These are phyloP conservation scores for Drosophila tsacasi DNA, from an alignment of 1,140 invertebrate genomes.

Conservation along the genomic window DNA sequence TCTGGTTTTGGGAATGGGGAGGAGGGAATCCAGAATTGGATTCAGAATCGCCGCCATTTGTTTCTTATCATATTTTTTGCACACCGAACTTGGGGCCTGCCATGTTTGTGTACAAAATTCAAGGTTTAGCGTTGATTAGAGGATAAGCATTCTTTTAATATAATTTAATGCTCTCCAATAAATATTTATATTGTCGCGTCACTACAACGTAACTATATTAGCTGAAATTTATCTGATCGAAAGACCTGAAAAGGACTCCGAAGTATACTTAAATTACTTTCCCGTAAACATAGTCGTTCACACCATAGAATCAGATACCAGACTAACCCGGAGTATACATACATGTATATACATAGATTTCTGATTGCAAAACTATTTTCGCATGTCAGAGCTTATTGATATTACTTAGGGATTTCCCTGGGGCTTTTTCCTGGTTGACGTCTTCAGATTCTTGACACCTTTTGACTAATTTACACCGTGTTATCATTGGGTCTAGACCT, in stretches of 20 bases:
- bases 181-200: background rate
- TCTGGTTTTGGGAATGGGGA: slow-evolving; percentile 6
- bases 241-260: background rate
- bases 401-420: slow-evolving; percentile 30
- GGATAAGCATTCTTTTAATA: slow-evolving; percentile 8
- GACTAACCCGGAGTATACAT: background rate
- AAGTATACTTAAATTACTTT: background rate
- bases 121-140: slow-evolving; percentile 32
- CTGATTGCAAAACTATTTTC: background rate
- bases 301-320: background rate
- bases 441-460: slow-evolving; percentile 25
- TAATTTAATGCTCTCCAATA: background rate
- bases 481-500: slow-evolving; percentile 45
- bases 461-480: slow-evolving; percentile 21
- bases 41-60: slow-evolving; percentile 2
- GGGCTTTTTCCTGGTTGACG: slow-evolving; percentile 17
- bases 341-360: background rate
- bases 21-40: slow-evolving; percentile 4
- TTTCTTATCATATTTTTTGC: slow-evolving; percentile 32
- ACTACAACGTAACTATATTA: too few relatives aligned
- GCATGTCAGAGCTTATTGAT: slow-evolving; percentile 5
- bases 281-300: too few relatives aligned
- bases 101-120: slow-evolving; percentile 29
- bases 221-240: too few relatives aligned
- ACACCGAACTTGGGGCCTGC: slow-evolving; percentile 9